A percentile compares a stretch with the other conserved stretches of the same genome.
phyloP scores from a whole-genome alignment of 2,113 vertebrate genomes.

The Coracopsis vasa region DNA sequence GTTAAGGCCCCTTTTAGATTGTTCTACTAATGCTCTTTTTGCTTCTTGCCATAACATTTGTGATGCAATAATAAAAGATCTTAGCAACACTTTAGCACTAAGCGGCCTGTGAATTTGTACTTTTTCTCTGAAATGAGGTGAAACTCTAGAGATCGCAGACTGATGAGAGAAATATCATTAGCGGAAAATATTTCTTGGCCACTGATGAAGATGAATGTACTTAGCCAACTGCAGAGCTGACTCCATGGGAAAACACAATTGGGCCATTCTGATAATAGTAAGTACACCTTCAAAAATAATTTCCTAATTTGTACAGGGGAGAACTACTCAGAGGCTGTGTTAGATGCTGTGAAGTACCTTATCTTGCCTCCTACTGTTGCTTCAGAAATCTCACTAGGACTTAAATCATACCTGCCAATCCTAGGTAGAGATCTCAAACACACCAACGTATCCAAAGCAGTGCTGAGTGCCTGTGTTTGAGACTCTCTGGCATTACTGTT shows the following conservation, averaged over 20 bases:
- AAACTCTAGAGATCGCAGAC: neutral
- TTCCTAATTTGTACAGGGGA: neutral
- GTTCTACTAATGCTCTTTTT: neutral
- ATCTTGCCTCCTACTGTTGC: neutral
- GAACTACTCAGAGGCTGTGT: neutral
- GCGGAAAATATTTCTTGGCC: neutral
- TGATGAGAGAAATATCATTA: neutral
- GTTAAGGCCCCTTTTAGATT: neutral
- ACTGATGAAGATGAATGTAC: neutral
- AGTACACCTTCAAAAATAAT: neutral
- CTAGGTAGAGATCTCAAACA: neutral
- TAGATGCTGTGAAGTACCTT: neutral
- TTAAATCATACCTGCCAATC: neutral
- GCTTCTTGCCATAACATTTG: neutral
- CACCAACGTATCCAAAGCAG: neutral
- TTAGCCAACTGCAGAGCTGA: neutral
- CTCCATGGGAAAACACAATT: neutral
- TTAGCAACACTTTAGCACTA: neutral
- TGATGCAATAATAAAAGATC: neutral
- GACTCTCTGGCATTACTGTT: neutral
- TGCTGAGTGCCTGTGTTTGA: neutral
- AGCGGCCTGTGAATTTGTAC: neutral
- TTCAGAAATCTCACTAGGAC: neutral
- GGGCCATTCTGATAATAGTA: neutral
- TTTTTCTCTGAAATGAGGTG: neutral